Conservation (phyloP, 2,113 vertebrate species). For the Candoia aspera region DNA sequence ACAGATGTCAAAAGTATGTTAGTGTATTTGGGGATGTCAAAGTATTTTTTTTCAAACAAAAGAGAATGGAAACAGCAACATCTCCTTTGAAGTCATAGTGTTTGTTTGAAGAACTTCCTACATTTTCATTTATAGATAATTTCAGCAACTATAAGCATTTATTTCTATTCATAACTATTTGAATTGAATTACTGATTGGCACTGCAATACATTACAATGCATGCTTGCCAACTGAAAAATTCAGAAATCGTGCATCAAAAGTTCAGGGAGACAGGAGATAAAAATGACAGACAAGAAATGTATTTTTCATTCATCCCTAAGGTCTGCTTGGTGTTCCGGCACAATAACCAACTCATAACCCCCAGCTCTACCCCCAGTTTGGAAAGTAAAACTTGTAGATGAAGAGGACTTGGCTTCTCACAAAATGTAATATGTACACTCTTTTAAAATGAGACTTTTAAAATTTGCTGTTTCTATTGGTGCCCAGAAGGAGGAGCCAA, state of each 20-base stretch:
- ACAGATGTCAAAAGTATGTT: too few relatives aligned
- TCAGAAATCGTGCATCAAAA: not conserved
- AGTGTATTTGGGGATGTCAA: slow-evolving; percentile 1
- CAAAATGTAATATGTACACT: not conserved
- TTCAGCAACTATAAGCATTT: not conserved
- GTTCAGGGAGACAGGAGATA: not conserved
- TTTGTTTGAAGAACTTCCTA: not conserved
- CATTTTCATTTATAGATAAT: slow-evolving; percentile 2
- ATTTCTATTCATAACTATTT: not conserved
- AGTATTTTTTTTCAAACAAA: not conserved
- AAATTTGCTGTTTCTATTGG: not conserved
- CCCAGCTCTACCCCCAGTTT: not conserved
- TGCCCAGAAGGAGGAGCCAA: not conserved
- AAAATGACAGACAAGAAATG: not conserved
- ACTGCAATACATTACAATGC: not conserved
- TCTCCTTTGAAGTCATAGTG: not conserved
- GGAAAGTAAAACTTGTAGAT: not conserved
- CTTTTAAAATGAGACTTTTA: not conserved
- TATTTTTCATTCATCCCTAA: not conserved
- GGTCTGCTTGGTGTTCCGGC: not conserved
- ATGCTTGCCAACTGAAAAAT: not conserved
- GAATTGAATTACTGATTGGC: not conserved
- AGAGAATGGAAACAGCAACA: not conserved
- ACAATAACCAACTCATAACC: not conserved
- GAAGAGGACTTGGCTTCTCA: not conserved